These are phyloP conservation scores for Eospalax fontanierii DNA, from an alignment of 2,797 vertebrate species.

Conservation along the genomic window DNA sequence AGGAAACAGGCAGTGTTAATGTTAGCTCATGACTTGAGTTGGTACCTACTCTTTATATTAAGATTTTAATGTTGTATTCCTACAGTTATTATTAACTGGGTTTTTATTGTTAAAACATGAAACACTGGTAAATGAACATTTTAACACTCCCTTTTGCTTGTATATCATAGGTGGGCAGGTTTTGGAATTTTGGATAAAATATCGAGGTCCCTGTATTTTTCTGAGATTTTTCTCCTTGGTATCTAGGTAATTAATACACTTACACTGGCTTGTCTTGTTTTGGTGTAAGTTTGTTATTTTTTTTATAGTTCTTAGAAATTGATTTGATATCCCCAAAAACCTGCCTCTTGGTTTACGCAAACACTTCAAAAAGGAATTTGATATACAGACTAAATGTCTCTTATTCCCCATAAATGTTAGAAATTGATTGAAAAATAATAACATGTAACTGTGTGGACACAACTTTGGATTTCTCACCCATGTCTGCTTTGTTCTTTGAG, in stretches of 20 bases:
- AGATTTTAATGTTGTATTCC: conserved; percentile 43
- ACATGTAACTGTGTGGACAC: conserved; percentile 62
- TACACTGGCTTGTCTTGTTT: conserved; percentile 79
- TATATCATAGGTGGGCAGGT: conserved; percentile 71
- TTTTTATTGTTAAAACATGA: conserved; percentile 57
- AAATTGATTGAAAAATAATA: conserved; percentile 78
- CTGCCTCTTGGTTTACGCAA: conserved; percentile 83
- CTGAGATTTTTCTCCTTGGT: conserved; percentile 67
- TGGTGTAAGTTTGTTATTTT: conserved; percentile 82
- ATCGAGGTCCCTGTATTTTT: conserved; percentile 71
- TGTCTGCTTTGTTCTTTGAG: conserved; percentile 74
- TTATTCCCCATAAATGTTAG: conserved; percentile 83
- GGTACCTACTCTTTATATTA: conserved; percentile 70
- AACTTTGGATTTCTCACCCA: conserved; percentile 77
- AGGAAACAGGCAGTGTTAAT: conserved; percentile 72
- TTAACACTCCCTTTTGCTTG: conserved; percentile 65
- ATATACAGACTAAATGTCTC: conserved; percentile 82
- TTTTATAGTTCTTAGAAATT: conserved; percentile 85
- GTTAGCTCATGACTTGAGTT: conserved; percentile 57
- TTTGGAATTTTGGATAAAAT: conserved; percentile 77
- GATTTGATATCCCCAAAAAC: conserved; percentile 84
- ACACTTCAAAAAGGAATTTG: conserved; percentile 86
- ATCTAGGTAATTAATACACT: conserved; percentile 71
- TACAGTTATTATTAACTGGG: conserved; percentile 64
- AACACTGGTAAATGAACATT: conserved; percentile 76